Evolutionary conservation across 2,888 invertebrate genomes (phyloP), one percentile per base, ranked within the genome.

Genomic region (Drosophila bunnanda): DNA sequence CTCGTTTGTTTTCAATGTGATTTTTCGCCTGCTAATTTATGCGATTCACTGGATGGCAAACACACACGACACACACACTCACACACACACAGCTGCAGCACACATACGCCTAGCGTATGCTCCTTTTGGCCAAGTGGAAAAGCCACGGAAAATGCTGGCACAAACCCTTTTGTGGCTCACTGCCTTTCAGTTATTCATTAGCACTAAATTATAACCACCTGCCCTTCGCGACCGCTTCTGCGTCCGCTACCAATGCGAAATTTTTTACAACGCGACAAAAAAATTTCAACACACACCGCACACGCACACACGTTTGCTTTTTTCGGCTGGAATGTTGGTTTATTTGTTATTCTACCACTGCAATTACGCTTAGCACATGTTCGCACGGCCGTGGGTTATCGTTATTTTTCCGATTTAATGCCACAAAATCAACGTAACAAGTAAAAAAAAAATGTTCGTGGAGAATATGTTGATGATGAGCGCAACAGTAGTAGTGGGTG

Each of bases 221-320:
- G 78, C 76, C 77, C 72, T 69, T 25, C 30, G 44, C 55, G 55
- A 46, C 39, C 30, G 59, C 59, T 60, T 56, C 32, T 34, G 39
- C 41, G 56, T 38, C 54, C 52, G 71, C 71, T 72, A 77, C 54
- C 60, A 81, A 76, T 73, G 79, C 78, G 70, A 86, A 82, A 82
- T 76, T 75, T 86, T 86, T 86, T 79, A 83, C 82, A 83, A 83
- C 82, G 81, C 82, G 82, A 83, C 82, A 83, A 81, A 82, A 82
- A 70, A 82, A 75, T 76, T 82, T 66, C 39, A 66, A 66, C 66
- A 66, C 65, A 55, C 41, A 68, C 68, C 55, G 58, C 36, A 59
- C 59, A 60, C 59, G 59, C 59, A 60, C 59, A 56, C 55, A 59
- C 54, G 56, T 22, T 55, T 12, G 59, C 32, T 25, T 55, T 25